phyloP scores from a whole-genome alignment of 2,113 vertebrate species.

The Serinus canaria region DNA sequence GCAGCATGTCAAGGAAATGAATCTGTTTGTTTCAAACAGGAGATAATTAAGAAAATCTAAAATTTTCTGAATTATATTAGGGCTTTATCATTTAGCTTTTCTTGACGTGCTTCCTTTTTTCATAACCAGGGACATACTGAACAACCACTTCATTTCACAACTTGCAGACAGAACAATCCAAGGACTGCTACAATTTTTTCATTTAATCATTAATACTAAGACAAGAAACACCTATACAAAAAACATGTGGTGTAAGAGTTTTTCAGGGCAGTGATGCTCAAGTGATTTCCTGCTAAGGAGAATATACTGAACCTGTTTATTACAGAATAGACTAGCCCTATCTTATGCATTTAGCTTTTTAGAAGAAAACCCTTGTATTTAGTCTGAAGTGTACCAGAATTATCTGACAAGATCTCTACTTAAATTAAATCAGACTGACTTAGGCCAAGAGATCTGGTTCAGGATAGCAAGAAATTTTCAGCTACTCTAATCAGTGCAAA shows the following conservation, averaged over 20 bases:
- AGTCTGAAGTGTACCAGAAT: neutral
- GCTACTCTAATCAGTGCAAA: neutral
- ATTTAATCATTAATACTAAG: neutral
- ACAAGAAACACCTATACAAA: neutral
- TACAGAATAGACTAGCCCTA: neutral
- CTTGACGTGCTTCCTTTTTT: neutral
- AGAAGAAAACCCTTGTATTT: neutral
- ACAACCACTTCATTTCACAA: neutral
- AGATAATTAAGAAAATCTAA: constrained; percentile 54
- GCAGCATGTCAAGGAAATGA: constrained; percentile 50
- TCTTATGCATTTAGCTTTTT: neutral
- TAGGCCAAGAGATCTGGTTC: neutral
- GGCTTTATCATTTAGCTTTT: neutral
- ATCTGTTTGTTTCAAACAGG: constrained; percentile 44
- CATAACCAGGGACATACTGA: neutral
- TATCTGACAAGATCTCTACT: neutral
- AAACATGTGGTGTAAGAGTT: neutral
- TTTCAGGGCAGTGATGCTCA: neutral
- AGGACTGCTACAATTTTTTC: neutral
- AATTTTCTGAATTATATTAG: constrained; percentile 20
- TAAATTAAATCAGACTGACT: neutral
- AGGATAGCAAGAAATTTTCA: neutral
- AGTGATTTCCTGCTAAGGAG: neutral
- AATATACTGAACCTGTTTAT: neutral
- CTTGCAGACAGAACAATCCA: neutral